Conservation (phyloP, 2,888 invertebrate genomes). For the Chirona hameri region DNA sequence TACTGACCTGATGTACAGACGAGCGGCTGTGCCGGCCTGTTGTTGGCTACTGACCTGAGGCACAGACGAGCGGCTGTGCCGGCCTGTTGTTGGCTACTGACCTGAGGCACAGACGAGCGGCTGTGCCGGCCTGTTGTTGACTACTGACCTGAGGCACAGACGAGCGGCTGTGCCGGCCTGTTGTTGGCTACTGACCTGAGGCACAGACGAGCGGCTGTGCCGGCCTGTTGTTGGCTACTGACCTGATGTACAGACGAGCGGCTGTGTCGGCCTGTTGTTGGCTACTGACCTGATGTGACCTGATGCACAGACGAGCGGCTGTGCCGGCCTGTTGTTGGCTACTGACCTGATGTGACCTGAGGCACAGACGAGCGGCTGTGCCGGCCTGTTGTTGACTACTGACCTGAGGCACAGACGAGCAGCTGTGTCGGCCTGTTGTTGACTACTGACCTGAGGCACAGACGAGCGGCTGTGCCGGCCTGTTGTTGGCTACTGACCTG, state of each 20-base stretch:
- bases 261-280: too few relatives aligned
- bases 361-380: constrained; percentile 42
- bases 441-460: constrained; percentile 23
- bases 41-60: neutral
- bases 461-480: constrained; percentile 43
- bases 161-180: constrained; percentile 44
- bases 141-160: constrained; percentile 32
- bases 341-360: too few relatives aligned
- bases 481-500: neutral
- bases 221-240: too few relatives aligned
- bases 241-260: constrained; percentile 37
- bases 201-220: constrained; percentile 42
- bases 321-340: too few relatives aligned
- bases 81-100: too few relatives aligned
- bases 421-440: too few relatives aligned
- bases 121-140: too few relatives aligned
- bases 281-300: too few relatives aligned
- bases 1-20: constrained; percentile 33
- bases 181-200: neutral
- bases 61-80: constrained; percentile 43
- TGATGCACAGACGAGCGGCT: constrained; percentile 39
- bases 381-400: too few relatives aligned
- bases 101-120: constrained; percentile 39
- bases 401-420: constrained; percentile 37
- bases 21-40: constrained; percentile 44